A percentile compares a stretch with the other conserved stretches of the same genome.
These are phyloP conservation scores for Argya squamiceps DNA, from an alignment of 2,797 vertebrate genomes.

Conservation along the genomic window DNA sequence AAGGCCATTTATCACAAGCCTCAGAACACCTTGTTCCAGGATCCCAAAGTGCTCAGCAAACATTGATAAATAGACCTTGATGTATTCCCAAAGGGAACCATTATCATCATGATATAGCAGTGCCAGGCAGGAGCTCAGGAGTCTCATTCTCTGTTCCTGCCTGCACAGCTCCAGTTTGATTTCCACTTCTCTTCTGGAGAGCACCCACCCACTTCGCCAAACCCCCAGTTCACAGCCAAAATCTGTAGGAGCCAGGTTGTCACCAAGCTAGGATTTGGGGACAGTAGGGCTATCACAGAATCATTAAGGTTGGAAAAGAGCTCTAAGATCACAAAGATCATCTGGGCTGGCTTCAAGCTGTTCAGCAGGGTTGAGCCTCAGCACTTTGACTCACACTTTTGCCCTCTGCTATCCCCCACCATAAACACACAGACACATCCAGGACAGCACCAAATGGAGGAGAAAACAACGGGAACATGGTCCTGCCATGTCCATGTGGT, in stretches of 20 bases:
- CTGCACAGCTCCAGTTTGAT: not conserved
- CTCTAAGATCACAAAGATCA: too few species aligned
- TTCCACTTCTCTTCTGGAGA: not conserved
- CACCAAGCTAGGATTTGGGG: not conserved
- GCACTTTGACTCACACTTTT: not conserved
- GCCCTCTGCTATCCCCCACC: too few species aligned
- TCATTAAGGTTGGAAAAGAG: not conserved
- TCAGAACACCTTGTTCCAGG: not conserved
- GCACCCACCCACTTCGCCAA: not conserved
- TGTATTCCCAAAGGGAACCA: not conserved
- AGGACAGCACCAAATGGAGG: not conserved
- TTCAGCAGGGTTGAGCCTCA: not conserved
- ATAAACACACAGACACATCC: not conserved
- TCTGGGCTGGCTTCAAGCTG: not conserved
- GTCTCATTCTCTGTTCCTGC: not conserved
- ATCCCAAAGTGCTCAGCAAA: not conserved
- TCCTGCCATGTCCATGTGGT: fast-evolving
- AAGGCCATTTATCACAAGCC: not conserved
- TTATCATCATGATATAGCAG: not conserved
- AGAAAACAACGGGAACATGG: fast-evolving
- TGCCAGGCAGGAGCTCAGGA: not conserved
- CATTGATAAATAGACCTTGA: not conserved
- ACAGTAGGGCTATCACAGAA: not conserved
- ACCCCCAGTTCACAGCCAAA: not conserved
- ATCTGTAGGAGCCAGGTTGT: not conserved